phyloP scores from a whole-genome alignment of 1,140 invertebrate genomes.

The Triops longicaudatus region DNA sequence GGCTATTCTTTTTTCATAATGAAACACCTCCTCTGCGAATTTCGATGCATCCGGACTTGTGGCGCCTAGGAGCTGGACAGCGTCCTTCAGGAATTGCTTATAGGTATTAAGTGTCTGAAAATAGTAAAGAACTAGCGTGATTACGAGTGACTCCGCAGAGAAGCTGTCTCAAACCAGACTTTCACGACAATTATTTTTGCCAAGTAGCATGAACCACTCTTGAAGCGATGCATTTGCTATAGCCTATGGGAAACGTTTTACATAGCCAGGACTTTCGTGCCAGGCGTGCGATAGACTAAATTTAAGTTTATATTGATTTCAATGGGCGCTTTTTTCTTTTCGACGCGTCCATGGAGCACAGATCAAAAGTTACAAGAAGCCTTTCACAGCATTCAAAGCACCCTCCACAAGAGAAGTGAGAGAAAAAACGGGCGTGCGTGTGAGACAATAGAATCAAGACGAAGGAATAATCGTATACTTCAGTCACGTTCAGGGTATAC shows the following conservation, averaged over 20 bases:
- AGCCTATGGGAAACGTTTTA: too few relatives aligned
- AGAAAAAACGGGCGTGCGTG: not conserved
- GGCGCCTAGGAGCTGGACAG: conserved; percentile 45
- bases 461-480: not conserved
- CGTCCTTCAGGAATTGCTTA: conserved; percentile 48
- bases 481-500: not conserved
- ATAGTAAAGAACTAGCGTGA: not conserved
- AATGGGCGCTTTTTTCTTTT: too few relatives aligned
- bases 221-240: too few relatives aligned
- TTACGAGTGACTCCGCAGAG: too few relatives aligned
- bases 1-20: conserved; percentile 51
- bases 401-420: not conserved
- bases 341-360: not conserved
- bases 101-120: conserved; percentile 45
- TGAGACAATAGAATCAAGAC: conserved; percentile 8
- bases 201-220: too few relatives aligned
- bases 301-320: too few relatives aligned
- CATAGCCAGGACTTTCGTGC: too few relatives aligned
- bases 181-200: too few relatives aligned
- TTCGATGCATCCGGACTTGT: conserved; percentile 42
- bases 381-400: not conserved
- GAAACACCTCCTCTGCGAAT: conserved; percentile 51
- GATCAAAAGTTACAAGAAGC: not conserved
- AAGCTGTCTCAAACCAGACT: too few relatives aligned
- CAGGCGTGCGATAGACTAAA: too few relatives aligned